These are phyloP conservation scores for Cherax destructor DNA, from an alignment of 1,140 invertebrate species.

Conservation along the genomic window DNA sequence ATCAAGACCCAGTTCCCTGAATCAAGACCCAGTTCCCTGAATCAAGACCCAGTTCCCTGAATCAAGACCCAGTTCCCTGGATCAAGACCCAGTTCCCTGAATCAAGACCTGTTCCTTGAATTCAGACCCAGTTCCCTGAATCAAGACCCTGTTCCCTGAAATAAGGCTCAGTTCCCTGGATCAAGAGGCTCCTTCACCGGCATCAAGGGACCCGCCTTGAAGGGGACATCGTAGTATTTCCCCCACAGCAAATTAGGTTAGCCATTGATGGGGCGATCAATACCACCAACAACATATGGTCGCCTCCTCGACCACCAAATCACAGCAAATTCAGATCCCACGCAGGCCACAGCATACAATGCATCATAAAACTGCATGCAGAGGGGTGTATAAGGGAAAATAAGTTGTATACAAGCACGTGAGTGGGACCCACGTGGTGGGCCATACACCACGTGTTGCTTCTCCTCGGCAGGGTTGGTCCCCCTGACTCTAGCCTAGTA, in stretches of 20 bases:
- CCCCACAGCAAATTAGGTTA: not conserved
- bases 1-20: too few species aligned
- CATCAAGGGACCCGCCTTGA: too few species aligned
- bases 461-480: not conserved
- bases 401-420: not conserved
- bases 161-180: too few species aligned
- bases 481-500: not conserved
- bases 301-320: not conserved
- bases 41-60: too few species aligned
- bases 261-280: not conserved
- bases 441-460: slow-evolving; percentile 12
- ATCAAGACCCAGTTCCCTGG: too few species aligned
- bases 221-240: not conserved
- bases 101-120: too few species aligned
- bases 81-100: too few species aligned
- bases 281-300: not conserved
- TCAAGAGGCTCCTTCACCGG: too few species aligned
- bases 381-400: not conserved
- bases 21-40: too few species aligned
- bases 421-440: not conserved
- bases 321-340: not conserved
- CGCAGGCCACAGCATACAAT: not conserved
- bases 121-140: too few species aligned
- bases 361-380: not conserved
- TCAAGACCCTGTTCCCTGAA: too few species aligned